Conservation (phyloP, 2,888 invertebrate species). For the Diaperis boleti region DNA sequence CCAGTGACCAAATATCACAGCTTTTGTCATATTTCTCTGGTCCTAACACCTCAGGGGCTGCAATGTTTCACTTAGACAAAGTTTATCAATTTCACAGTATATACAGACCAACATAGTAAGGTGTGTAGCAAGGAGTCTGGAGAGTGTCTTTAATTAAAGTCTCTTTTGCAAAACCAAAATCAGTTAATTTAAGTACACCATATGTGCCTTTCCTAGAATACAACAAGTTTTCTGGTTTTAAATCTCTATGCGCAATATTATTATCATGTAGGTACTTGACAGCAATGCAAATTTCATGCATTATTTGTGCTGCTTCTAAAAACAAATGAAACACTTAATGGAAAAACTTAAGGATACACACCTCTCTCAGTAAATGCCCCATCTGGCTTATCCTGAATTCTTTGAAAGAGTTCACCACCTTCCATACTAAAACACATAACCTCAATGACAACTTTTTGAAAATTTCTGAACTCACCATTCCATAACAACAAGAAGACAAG, state of each 20-base stretch:
- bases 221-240: constrained; percentile 97
- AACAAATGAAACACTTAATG: constrained; percentile 23
- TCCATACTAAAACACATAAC: constrained; percentile 81
- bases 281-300: constrained; percentile 96
- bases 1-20: constrained; percentile 99
- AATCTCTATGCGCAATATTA: constrained; percentile 96
- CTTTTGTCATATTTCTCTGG: constrained; percentile 99
- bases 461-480: constrained; percentile 80
- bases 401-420: constrained; percentile 96
- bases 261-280: constrained; percentile 93
- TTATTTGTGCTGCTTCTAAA: constrained; percentile 91
- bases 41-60: constrained; percentile 83
- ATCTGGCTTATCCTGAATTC: constrained; percentile 95
- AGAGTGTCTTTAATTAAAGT: constrained; percentile 86
- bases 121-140: constrained; percentile 99
- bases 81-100: too few relatives aligned
- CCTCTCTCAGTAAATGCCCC: constrained; percentile 96
- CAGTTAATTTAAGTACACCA: constrained; percentile 95
- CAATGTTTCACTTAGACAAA: too few relatives aligned
- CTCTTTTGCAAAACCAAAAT: constrained; percentile 99
- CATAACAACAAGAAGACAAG: constrained; percentile 98
- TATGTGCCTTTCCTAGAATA: constrained; percentile 82
- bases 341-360: constrained; percentile 51
- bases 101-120: constrained; percentile 93
- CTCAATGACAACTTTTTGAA: background rate